Evolutionary conservation across 2,888 invertebrate species (phyloP).

Genomic region (Polyommatus icarus): DNA sequence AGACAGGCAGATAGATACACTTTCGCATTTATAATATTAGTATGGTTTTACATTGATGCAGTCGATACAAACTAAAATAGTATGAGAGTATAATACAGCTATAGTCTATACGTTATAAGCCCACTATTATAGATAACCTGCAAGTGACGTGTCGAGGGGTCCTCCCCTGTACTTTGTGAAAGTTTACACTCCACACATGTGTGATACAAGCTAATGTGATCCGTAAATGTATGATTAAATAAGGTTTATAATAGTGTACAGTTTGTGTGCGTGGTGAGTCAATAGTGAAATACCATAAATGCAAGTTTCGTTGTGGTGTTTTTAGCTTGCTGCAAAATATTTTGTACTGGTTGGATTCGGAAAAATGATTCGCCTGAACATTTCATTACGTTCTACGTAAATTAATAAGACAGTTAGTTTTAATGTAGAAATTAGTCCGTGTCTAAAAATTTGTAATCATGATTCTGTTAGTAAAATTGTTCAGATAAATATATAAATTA

Average conservation of each 20-base stretch:
- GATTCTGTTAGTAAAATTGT: too few species aligned
- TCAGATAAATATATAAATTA: too few species aligned
- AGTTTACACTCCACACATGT: neutral
- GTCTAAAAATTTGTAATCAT: too few species aligned
- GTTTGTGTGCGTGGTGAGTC: neutral
- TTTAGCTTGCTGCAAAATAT: neutral
- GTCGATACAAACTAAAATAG: neutral
- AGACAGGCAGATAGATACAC: neutral
- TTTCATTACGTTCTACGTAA: neutral
- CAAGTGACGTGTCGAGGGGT: slow-evolving; percentile 1
- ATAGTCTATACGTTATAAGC: neutral
- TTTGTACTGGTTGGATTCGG: neutral
- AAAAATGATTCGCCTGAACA: neutral
- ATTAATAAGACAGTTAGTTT: neutral
- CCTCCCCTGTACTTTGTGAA: neutral
- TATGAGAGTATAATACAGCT: neutral
- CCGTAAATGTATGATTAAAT: neutral
- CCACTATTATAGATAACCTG: slow-evolving; percentile 8
- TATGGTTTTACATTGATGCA: too few species aligned
- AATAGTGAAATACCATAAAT: neutral
- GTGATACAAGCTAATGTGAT: neutral
- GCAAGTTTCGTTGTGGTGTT: neutral
- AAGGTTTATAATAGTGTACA: neutral
- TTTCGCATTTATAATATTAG: too few species aligned
- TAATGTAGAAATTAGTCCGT: too few species aligned